phyloP scores from a whole-genome alignment of 2,113 vertebrate species.

The Xerus inauris region DNA sequence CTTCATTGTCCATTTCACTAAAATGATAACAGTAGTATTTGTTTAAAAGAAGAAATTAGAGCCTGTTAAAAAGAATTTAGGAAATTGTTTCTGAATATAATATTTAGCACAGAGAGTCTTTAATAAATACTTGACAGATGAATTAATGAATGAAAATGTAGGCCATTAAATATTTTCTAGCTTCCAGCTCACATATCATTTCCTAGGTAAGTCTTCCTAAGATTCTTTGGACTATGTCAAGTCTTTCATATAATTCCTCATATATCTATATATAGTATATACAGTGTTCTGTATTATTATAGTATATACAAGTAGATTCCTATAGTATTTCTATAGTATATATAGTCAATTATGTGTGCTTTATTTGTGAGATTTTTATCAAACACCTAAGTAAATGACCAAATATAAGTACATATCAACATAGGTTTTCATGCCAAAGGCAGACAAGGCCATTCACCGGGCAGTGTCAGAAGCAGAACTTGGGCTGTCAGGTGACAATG shows the following conservation, averaged over 20 bases:
- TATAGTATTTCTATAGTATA: neutral
- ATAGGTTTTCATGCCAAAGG: neutral
- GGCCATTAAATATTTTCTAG: conserved; percentile 5
- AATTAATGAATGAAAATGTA: neutral
- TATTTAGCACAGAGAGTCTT: neutral
- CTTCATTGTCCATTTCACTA: conserved; percentile 79
- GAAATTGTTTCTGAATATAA: conserved; percentile 16
- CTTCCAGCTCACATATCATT: neutral
- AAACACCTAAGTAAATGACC: neutral
- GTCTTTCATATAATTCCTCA: neutral
- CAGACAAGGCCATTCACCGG: neutral
- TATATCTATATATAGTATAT: neutral
- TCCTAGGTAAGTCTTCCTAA: neutral
- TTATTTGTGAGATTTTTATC: neutral
- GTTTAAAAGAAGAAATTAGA: conserved; percentile 43
- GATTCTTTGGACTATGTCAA: neutral
- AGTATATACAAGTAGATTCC: neutral
- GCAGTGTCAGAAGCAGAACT: neutral
- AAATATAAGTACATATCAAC: neutral
- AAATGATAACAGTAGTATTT: neutral
- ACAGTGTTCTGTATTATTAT: neutral
- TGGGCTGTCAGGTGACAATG: neutral
- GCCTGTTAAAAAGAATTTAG: neutral
- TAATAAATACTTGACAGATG: conserved; percentile 16
- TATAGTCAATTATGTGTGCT: neutral